Base-by-base conservation (phyloP, 2,888 invertebrate species). In the Napeogenes inachia region DNA sequence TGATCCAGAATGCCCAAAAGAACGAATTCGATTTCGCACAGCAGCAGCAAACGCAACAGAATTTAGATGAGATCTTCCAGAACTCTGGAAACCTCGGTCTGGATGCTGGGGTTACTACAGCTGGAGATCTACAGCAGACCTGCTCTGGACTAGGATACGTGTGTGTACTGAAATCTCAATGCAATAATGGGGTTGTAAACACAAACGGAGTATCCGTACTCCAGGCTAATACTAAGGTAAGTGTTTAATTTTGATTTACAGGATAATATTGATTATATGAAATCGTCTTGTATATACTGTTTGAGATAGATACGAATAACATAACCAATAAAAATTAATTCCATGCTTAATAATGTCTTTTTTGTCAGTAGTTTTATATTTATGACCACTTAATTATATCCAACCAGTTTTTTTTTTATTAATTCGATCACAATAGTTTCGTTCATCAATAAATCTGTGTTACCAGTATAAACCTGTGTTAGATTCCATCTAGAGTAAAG, bases 141-240 rank as follows among this genome's bases (percentile, higher is more conserved):
- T 94, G 94, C 73, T 84, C 83, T 65, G 93, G 92, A 0, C 82
- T 88, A 57, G 92, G 92, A 6, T 92, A 91, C 74, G 85, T 92
- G 54, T 94, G 94, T 76, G 93, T 94, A 0, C 81, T 87, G 0
- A 92, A 91, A 66, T 79, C 91, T 0, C 87, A 92, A 69, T 94
- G 94, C 75, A 78, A 87, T 66, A 92, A 93, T 65, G 94, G 94
- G 32, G 90, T 92, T 0, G 91, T 92, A 62, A 91, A 86, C 75
- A 84, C 80, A 4, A 89, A 91, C 63, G 91, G 89, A 10, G 87
- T 86, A 46, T 89, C 84, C 53, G 73, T 91, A 0, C 77, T 89
- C 45, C 91, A 92, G 71, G 87, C 90, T 2, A 89, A 85, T 62
- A 86, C 85, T 61, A 86, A 88, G 91, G 93, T 93, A 75, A 92